These are phyloP conservation scores for Brienomyrus brachyistius DNA, from an alignment of 2,113 vertebrate species.

Conservation along the genomic window DNA sequence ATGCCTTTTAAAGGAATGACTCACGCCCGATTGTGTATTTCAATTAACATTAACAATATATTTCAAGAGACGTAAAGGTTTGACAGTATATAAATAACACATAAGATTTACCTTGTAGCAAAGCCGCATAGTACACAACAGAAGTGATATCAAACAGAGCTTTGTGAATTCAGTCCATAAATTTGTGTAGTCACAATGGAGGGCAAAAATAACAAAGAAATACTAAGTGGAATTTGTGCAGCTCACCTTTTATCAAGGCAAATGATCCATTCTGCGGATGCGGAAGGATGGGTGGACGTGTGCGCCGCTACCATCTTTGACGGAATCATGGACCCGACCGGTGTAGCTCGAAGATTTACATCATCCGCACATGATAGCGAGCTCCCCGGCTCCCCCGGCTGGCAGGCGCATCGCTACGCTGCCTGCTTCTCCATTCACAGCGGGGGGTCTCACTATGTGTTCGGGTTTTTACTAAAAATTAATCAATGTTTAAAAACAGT, in stretches of 20 bases:
- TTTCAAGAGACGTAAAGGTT: not conserved
- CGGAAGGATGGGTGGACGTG: conserved; percentile 67
- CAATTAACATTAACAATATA: not conserved
- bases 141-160: not conserved
- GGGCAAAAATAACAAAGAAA: not conserved
- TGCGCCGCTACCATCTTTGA: conserved; percentile 88
- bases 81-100: not conserved
- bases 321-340: conserved; percentile 29
- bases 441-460: not conserved
- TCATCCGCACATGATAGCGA: conserved; percentile 9
- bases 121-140: not conserved
- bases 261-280: conserved; percentile 85
- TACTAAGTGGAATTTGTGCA: not conserved
- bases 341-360: conserved; percentile 9
- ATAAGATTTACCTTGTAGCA: not conserved
- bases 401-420: not conserved
- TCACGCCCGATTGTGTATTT: not conserved
- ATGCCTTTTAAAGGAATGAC: not conserved
- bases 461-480: not conserved
- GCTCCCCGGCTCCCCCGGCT: not conserved
- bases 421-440: not conserved
- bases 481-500: not conserved
- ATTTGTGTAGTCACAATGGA: not conserved
- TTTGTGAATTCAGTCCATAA: not conserved
- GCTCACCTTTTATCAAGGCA: conserved; percentile 92